Percentiles rank a stretch among this genome's conserved stretches.
Conservation (phyloP, 2,888 invertebrate genomes). For the Epinotia ramella region DNA sequence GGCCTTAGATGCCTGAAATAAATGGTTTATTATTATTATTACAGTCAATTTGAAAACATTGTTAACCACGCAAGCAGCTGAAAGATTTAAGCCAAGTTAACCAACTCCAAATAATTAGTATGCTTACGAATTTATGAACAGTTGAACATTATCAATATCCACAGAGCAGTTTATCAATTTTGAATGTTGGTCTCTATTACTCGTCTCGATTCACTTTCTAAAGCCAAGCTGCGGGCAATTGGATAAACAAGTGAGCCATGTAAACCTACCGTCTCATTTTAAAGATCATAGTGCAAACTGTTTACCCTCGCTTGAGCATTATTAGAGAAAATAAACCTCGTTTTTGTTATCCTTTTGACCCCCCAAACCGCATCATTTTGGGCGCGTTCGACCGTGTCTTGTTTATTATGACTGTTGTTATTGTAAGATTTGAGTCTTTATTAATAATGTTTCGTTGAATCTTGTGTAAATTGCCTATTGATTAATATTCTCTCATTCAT, state of each 20-base stretch:
- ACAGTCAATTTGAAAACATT: too few species aligned
- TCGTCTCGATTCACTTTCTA: background rate
- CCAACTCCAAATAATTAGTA: too few species aligned
- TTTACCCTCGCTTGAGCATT: constrained; percentile 33
- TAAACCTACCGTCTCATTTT: constrained; percentile 11
- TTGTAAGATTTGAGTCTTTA: constrained; percentile 17
- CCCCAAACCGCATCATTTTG: constrained; percentile 52
- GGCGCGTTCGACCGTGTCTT: constrained; percentile 56
- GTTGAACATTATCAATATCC: too few species aligned
- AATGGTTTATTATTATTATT: too few species aligned
- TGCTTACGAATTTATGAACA: too few species aligned
- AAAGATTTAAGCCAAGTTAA: too few species aligned
- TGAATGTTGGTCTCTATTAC: background rate
- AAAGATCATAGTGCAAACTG: constrained; percentile 43
- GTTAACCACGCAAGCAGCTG: too few species aligned
- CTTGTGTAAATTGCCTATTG: background rate
- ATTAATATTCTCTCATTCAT: background rate
- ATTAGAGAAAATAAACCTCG: constrained; percentile 53
- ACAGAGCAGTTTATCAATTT: too few species aligned
- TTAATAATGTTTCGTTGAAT: background rate
- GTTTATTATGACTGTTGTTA: constrained; percentile 43
- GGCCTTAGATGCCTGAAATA: too few species aligned
- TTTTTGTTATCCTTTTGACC: constrained; percentile 57
- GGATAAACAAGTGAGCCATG: background rate
- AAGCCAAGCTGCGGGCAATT: background rate